Evolutionary conservation across 2,888 invertebrate species (phyloP).

Genomic region (Caenorhabditis auriculariae): DNA sequence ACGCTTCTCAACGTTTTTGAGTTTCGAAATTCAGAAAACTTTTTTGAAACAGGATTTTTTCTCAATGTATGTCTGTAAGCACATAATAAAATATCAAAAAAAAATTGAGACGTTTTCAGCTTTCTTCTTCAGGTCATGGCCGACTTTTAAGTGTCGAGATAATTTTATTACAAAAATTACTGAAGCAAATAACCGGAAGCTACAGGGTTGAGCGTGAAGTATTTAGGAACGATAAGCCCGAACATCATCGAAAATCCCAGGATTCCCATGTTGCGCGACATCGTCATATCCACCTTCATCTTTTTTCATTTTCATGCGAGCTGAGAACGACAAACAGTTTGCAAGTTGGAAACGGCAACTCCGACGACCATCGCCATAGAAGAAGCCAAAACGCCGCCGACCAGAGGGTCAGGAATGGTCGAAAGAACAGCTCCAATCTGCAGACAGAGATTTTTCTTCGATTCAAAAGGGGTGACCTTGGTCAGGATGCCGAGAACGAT

Average conservation of each 20-base stretch:
- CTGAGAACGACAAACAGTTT: constrained; percentile 66
- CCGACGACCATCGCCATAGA: constrained; percentile 65
- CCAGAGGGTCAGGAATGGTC: constrained; percentile 67
- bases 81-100: not conserved
- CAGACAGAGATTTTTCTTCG: not conserved
- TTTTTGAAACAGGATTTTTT: not conserved
- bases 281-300: constrained; percentile 76
- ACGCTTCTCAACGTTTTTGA: not conserved
- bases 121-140: too few species aligned
- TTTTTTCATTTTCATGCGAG: not conserved
- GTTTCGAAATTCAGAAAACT: not conserved
- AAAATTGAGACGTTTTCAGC: too few species aligned
- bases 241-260: constrained; percentile 84
- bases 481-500: constrained; percentile 65
- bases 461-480: constrained; percentile 54
- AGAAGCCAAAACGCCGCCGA: constrained; percentile 65
- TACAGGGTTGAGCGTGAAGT: constrained; percentile 38
- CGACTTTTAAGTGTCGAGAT: too few species aligned
- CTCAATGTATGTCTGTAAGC: not conserved
- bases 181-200: constrained; percentile 12
- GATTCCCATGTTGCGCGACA: constrained; percentile 83
- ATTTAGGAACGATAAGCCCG: constrained; percentile 71
- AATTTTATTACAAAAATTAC: too few species aligned
- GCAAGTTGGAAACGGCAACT: constrained; percentile 68
- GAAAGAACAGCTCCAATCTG: constrained; percentile 66